phyloP scores from a whole-genome alignment of 1,140 invertebrate genomes.

The Agrypnia vestita region DNA sequence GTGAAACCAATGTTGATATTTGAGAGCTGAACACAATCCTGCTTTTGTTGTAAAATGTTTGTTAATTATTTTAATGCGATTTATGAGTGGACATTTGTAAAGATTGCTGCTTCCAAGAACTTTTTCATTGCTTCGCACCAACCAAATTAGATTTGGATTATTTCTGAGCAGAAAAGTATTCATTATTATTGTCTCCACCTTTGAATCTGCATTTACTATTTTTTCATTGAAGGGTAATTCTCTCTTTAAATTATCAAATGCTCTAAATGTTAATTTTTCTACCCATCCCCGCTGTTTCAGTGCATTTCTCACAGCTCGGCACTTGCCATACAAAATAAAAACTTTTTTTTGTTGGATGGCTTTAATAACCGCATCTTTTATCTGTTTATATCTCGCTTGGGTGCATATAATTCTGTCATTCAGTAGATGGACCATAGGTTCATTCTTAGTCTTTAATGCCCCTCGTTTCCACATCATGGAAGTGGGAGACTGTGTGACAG shows the following conservation, averaged over 20 bases:
- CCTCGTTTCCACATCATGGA: background rate
- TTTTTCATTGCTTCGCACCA: conserved; percentile 63
- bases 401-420: conserved; percentile 30
- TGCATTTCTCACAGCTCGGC: conserved; percentile 69
- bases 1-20: conserved; percentile 76
- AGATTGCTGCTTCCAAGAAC: conserved; percentile 65
- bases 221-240: conserved; percentile 40
- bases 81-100: conserved; percentile 70
- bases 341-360: conserved; percentile 64
- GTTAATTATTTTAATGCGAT: conserved; percentile 72
- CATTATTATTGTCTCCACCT: conserved; percentile 68
- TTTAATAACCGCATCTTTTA: conserved; percentile 63
- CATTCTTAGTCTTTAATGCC: background rate
- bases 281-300: conserved; percentile 76
- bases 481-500: background rate
- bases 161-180: conserved; percentile 76
- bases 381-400: conserved; percentile 56
- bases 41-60: conserved; percentile 76
- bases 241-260: conserved; percentile 63
- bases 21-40: conserved; percentile 75
- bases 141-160: conserved; percentile 76
- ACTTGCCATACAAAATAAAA: conserved; percentile 68
- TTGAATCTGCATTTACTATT: conserved; percentile 60
- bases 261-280: conserved; percentile 72
- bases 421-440: conserved; percentile 7